Percentiles rank a stretch among this genome's conserved stretches.
These are phyloP conservation scores for Helostoma temminkii DNA, from an alignment of 2,797 vertebrate genomes.

Conservation along the genomic window DNA sequence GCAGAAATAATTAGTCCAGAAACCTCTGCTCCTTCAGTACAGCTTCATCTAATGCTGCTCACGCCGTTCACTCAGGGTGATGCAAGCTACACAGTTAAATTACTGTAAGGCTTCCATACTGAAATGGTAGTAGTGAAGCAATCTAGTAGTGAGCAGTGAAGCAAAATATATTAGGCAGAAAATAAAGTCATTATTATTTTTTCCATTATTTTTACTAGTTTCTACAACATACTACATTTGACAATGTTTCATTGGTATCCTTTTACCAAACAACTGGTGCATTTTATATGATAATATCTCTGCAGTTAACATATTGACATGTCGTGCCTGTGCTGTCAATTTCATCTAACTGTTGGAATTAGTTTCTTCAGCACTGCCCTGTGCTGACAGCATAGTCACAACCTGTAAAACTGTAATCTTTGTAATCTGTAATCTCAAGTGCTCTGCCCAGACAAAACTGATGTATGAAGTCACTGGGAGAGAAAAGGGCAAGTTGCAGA, in stretches of 20 bases:
- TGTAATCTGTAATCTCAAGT: constrained; percentile 63
- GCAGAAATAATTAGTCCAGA: constrained; percentile 69
- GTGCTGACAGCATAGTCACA: constrained; percentile 36
- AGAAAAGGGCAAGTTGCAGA: constrained; percentile 72
- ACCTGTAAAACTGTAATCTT: constrained; percentile 61
- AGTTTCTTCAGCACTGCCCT: not conserved
- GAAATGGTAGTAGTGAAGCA: constrained; percentile 17
- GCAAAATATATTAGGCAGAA: too few species aligned
- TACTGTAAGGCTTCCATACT: constrained; percentile 39
- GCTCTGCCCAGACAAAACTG: constrained; percentile 66
- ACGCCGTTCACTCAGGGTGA: constrained; percentile 55
- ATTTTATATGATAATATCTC: not conserved
- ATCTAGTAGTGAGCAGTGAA: too few species aligned
- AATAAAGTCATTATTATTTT: not conserved
- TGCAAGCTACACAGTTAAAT: constrained; percentile 53
- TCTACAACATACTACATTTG: not conserved
- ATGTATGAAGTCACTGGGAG: constrained; percentile 74
- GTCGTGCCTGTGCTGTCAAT: not conserved
- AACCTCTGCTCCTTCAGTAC: constrained; percentile 63
- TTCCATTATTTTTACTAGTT: not conserved
- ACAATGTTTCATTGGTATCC: not conserved
- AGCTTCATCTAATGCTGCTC: constrained; percentile 45
- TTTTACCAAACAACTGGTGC: not conserved
- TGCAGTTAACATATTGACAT: not conserved
- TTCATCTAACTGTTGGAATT: not conserved